Conservation (phyloP, 1,140 invertebrate genomes). For the Macrobrachium rosenbergii region DNA sequence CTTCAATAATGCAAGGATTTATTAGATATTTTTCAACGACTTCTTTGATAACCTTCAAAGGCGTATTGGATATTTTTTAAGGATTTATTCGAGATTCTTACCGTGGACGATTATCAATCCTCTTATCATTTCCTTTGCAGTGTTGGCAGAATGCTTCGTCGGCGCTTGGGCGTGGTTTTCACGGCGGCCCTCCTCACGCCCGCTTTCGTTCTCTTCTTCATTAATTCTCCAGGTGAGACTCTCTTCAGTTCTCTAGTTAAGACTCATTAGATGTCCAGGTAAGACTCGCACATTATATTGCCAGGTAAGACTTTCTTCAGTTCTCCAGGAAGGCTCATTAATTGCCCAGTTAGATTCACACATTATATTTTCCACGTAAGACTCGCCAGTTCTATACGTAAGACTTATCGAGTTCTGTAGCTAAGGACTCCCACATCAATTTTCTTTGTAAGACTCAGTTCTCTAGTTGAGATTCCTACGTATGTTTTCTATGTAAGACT, state of each 20-base stretch:
- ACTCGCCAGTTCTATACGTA: background rate
- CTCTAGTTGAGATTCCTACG: background rate
- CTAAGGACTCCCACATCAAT: background rate
- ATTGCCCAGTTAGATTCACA: too few species aligned
- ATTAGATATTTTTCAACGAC: too few species aligned
- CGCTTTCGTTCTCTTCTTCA: conserved; percentile 51
- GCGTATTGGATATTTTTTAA: too few species aligned
- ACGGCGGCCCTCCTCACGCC: conserved; percentile 48
- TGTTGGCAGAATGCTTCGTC: conserved; percentile 44
- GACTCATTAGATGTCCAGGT: background rate
- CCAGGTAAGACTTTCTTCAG: background rate
- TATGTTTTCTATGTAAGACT: background rate
- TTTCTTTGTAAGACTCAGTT: conserved; percentile 6
- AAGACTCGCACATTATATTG: background rate
- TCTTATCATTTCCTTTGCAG: background rate
- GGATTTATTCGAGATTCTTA: background rate
- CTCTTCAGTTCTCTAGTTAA: background rate
- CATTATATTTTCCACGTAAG: background rate
- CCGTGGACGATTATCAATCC: too few species aligned
- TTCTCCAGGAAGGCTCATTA: background rate
- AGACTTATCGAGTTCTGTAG: too few species aligned
- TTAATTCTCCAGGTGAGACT: conserved; percentile 29
- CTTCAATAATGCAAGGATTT: too few species aligned
- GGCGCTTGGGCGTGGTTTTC: conserved; percentile 43
- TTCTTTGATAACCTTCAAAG: too few species aligned